Evolutionary conservation across 2,888 invertebrate genomes (phyloP).

Genomic region (Tenthredo distinguenda): DNA sequence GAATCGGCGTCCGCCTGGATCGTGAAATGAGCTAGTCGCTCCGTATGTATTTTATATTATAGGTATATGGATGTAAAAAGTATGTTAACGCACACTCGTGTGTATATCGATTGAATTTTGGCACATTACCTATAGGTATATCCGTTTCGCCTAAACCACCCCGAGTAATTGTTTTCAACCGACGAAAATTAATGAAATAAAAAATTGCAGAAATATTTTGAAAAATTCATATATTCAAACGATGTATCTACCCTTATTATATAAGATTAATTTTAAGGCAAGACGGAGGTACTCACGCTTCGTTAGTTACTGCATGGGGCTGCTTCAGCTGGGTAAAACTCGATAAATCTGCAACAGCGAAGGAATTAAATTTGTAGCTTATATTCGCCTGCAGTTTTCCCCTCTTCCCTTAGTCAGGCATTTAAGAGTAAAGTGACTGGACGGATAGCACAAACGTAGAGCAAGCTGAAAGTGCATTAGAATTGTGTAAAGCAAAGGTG

Average conservation of each 20-base stretch:
- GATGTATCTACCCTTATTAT: not conserved
- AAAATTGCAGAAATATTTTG: not conserved
- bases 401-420: not conserved
- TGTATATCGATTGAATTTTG: not conserved
- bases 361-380: not conserved
- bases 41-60: not conserved
- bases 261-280: not conserved
- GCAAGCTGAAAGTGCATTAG: constrained; percentile 24
- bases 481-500: constrained; percentile 27
- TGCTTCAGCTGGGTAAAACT: not conserved
- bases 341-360: constrained; percentile 29
- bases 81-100: not conserved
- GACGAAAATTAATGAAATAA: not conserved
- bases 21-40: constrained; percentile 31
- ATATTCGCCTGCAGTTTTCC: not conserved
- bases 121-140: not conserved
- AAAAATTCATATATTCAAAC: not conserved
- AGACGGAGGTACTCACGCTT: constrained; percentile 12
- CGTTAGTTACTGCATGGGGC: constrained; percentile 17
- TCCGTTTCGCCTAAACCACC: not conserved
- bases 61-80: constrained; percentile 8
- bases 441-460: constrained; percentile 18
- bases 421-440: not conserved
- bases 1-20: constrained; percentile 33
- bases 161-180: not conserved